A percentile compares a stretch with the other conserved stretches of the same genome.
These are phyloP conservation scores for Lagocephalus sceleratus DNA, from an alignment of 2,797 vertebrate species.

Conservation along the genomic window DNA sequence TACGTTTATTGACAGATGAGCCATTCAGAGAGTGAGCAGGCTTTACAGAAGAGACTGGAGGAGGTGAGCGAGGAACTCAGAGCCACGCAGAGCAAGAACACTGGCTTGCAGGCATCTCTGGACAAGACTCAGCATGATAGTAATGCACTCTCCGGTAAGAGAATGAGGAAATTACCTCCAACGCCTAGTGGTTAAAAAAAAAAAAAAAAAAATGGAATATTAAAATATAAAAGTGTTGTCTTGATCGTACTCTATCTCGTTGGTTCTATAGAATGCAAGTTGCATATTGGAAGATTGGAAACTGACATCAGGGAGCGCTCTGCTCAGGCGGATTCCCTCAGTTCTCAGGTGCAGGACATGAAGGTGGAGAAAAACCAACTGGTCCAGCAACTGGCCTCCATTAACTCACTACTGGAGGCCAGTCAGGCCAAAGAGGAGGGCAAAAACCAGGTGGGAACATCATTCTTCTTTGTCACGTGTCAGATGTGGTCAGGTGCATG, in stretches of 20 bases:
- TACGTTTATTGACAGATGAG: conserved; percentile 68
- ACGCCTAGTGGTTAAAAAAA: background rate
- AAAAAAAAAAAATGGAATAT: too few species aligned
- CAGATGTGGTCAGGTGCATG: background rate
- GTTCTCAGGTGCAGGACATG: conserved; percentile 75
- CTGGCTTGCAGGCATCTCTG: conserved; percentile 75
- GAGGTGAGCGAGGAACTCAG: conserved; percentile 88
- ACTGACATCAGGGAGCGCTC: conserved; percentile 75
- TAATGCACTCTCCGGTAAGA: conserved; percentile 79
- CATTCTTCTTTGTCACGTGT: background rate
- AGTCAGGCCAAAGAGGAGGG: conserved; percentile 75
- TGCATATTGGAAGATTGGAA: conserved; percentile 75
- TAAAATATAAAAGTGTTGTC: background rate
- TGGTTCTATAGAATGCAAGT: conserved; percentile 77
- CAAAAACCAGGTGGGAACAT: conserved; percentile 42
- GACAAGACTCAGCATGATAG: conserved; percentile 83
- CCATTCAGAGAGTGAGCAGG: conserved; percentile 79
- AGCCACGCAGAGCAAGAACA: conserved; percentile 78
- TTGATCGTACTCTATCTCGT: conserved; percentile 4
- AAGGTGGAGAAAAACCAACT: conserved; percentile 80
- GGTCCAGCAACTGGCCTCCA: conserved; percentile 79
- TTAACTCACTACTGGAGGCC: conserved; percentile 85
- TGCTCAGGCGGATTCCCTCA: conserved; percentile 76
- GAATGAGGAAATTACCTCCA: background rate
- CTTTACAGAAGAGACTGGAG: conserved; percentile 84